These are phyloP conservation scores for Chionis minor DNA, from an alignment of 2,113 vertebrate genomes.

Conservation along the genomic window DNA sequence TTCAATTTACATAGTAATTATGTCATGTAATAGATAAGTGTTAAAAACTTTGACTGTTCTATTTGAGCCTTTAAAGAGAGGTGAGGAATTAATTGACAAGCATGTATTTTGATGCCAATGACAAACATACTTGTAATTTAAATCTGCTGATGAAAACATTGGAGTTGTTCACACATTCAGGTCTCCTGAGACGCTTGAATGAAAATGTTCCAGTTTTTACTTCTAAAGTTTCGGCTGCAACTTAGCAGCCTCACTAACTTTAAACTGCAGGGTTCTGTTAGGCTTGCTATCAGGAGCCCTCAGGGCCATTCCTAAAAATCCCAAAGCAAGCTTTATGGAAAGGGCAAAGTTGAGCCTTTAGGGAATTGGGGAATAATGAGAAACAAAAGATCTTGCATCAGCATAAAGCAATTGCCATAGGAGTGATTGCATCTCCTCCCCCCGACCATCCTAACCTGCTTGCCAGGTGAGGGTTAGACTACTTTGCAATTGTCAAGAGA, in stretches of 20 bases:
- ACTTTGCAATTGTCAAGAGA: neutral
- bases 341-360: neutral
- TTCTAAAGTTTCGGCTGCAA: neutral
- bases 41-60: neutral
- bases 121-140: neutral
- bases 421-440: neutral
- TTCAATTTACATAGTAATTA: neutral
- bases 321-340: neutral
- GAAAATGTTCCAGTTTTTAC: neutral
- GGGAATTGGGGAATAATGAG: too few relatives aligned
- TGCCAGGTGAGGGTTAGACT: neutral
- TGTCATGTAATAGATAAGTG: neutral
- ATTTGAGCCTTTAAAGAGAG: neutral
- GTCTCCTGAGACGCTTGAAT: neutral
- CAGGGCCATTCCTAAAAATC: neutral
- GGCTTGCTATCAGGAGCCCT: neutral
- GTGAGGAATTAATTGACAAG: neutral
- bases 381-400: neutral
- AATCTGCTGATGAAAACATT: neutral
- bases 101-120: neutral
- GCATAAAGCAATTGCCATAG: neutral
- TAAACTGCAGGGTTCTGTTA: neutral
- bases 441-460: neutral
- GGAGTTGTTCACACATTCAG: neutral
- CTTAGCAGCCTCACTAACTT: neutral